Base-by-base conservation (phyloP, 2,113 vertebrate genomes). In the Choloepus hoffmanni region DNA sequence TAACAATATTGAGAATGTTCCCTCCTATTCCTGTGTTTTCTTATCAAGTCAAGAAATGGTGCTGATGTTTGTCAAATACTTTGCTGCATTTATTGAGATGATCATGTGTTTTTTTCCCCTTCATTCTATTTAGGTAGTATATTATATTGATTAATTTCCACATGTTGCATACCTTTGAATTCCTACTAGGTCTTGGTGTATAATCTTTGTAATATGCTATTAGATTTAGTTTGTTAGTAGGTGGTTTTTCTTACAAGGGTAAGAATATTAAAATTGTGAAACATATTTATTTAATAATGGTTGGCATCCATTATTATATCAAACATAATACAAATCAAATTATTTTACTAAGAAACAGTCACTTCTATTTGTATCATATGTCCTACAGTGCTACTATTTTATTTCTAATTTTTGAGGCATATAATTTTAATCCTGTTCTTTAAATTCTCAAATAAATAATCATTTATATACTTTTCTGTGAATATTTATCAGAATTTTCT, bases 401-500 rank as follows among this genome's bases (percentile, higher is more conserved):
- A 21, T 86, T 89, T 63, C 28, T 23, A 13, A 9, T 36, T 81
- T 68, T 62, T 63, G 53, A 79, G 33, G 85, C 6, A 50, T 50
- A 11, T 72, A 50, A 60, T 82, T 53, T 87, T 82, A 67, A 74
- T 40, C 30, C 13, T 81, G 15, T 53, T 63, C 24, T 30, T 87
- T 76, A 33, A 55, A 74, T 36, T 83, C 68, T 43, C 65, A 28
- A 33, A 45, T 67, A 55, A 65, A 74, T 63, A 89, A 74, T 48
- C 5, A 33, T 92, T 87, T 76, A 24, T 88, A 87, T 74, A 87
- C 4, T 2, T 82, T 21, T 10, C 13, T 3, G 24, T 74, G 45
- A 89, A 89, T 70, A 78, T 36, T 87, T 95, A 60, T 88, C 76
- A 87, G 50, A 82, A 76, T 48, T 14, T 74, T 91, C 48, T 87